Evolutionary conservation across 2,113 vertebrate genomes (phyloP).

Genomic region (Otus sunia): DNA sequence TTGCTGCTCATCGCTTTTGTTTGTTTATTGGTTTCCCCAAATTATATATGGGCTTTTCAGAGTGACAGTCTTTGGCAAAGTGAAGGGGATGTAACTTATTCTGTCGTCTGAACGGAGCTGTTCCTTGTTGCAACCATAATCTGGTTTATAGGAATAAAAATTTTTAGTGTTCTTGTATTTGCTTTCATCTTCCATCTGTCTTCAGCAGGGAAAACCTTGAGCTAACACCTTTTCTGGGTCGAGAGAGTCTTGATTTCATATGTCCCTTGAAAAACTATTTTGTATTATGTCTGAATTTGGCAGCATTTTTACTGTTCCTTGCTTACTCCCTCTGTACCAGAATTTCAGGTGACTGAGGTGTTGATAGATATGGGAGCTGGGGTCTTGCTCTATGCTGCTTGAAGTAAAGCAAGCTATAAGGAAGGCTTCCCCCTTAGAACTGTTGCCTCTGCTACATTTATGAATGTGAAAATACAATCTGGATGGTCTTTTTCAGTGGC

Average conservation of each 20-base stretch:
- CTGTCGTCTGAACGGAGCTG: background rate
- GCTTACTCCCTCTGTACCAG: background rate
- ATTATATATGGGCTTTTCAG: background rate
- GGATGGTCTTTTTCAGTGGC: background rate
- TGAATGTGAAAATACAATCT: background rate
- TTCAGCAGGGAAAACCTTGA: background rate
- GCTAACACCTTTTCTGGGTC: background rate
- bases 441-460: background rate
- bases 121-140: background rate
- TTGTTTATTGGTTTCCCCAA: background rate
- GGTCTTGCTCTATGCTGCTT: background rate
- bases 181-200: background rate
- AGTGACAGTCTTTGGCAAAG: background rate
- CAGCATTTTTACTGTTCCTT: background rate
- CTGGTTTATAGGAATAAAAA: background rate
- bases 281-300: background rate
- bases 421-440: background rate
- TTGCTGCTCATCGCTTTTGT: background rate
- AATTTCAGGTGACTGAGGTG: background rate
- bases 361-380: background rate
- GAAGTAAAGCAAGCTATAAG: background rate
- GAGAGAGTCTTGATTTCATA: background rate
- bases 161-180: background rate
- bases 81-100: background rate
- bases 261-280: background rate